These are phyloP conservation scores for Thyatira batis DNA, from an alignment of 2,888 invertebrate species.

Conservation along the genomic window DNA sequence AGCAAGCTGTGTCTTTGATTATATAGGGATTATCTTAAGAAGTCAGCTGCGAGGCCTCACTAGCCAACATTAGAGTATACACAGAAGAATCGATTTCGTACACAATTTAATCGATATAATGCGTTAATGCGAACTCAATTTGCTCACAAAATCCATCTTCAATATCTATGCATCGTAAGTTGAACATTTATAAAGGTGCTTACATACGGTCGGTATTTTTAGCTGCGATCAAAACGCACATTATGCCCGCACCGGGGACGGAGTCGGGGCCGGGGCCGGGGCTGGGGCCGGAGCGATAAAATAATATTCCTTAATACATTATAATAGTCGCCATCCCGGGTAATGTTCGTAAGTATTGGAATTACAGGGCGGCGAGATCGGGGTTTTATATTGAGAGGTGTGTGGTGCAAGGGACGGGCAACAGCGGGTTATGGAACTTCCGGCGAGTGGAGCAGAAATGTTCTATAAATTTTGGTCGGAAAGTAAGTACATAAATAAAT, in stretches of 20 bases:
- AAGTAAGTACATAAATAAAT: too few species aligned
- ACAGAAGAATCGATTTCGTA: background rate
- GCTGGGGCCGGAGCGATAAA: conserved; percentile 66
- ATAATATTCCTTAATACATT: conserved; percentile 82
- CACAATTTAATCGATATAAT: conserved; percentile 4
- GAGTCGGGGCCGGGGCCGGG: too few species aligned
- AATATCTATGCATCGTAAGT: conserved; percentile 19
- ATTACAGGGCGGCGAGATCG: conserved; percentile 78
- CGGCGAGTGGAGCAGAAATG: too few species aligned
- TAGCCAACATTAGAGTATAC: too few species aligned
- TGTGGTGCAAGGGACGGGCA: conserved; percentile 32
- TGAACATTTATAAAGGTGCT: conserved; percentile 36
- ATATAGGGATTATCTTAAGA: background rate
- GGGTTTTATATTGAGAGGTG: conserved; percentile 57
- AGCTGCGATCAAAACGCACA: conserved; percentile 61
- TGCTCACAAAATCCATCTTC: conserved; percentile 13
- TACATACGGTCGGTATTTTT: conserved; percentile 66
- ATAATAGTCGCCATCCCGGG: conserved; percentile 78
- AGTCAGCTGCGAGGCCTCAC: background rate
- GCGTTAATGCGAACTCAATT: conserved; percentile 7
- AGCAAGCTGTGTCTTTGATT: too few species aligned
- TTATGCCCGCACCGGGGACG: conserved; percentile 62
- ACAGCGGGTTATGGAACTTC: too few species aligned
- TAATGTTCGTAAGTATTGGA: conserved; percentile 80
- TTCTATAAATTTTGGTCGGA: too few species aligned